Conservation (phyloP, 2,797 vertebrate genomes). For the Peromyscus attwateri region DNA sequence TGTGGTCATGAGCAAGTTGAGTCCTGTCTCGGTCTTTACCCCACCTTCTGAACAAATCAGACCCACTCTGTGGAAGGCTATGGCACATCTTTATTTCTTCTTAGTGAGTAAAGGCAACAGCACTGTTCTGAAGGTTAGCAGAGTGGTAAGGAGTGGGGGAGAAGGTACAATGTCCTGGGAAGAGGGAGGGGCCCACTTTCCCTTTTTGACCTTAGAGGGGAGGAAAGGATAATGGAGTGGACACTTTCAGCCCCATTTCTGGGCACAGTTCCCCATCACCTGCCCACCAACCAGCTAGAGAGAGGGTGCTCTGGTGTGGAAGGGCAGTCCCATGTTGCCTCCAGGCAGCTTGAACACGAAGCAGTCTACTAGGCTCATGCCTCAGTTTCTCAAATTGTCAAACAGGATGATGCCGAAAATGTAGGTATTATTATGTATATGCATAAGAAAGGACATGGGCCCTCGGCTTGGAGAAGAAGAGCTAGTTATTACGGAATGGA, state of each 20-base stretch:
- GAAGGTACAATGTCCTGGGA: not conserved
- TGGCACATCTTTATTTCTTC: conserved; percentile 75
- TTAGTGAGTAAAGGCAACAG: conserved; percentile 45
- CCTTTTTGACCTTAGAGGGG: not conserved
- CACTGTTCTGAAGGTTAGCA: not conserved
- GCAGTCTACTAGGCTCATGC: not conserved
- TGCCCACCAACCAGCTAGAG: not conserved
- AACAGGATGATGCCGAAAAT: not conserved
- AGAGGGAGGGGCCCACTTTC: not conserved
- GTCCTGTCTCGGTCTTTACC: not conserved
- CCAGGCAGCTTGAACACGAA: not conserved
- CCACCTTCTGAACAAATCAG: conserved; percentile 48
- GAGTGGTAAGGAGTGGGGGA: not conserved
- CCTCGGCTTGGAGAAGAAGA: not conserved
- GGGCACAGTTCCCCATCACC: not conserved
- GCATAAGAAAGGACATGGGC: not conserved
- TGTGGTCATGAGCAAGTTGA: not conserved
- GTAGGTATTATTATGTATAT: not conserved
- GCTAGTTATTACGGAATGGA: not conserved
- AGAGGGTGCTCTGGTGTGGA: not conserved
- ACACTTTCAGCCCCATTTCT: not conserved
- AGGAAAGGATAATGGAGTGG: not conserved
- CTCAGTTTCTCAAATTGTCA: conserved; percentile 1
- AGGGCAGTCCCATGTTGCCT: not conserved
- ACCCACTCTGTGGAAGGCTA: conserved; percentile 27